Evolutionary conservation across 1,140 invertebrate species (phyloP).

Genomic region (Micrasema longulum): DNA sequence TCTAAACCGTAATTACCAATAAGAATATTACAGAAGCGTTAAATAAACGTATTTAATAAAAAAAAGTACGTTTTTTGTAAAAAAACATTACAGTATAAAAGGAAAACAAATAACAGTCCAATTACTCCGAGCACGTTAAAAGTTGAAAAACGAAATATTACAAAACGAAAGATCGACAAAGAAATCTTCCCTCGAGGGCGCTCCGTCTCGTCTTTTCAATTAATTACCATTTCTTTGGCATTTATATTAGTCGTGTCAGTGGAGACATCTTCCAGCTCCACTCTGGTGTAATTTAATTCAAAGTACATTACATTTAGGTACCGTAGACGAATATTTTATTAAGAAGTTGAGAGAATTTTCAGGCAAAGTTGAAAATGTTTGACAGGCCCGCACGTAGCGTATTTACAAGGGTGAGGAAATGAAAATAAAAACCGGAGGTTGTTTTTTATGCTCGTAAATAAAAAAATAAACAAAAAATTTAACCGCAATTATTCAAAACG

Average conservation of each 20-base stretch:
- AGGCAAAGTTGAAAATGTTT: constrained; percentile 21
- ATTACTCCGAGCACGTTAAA: constrained; percentile 24
- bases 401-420: constrained; percentile 8
- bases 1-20: too few relatives aligned
- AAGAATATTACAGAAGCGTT: too few relatives aligned
- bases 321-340: constrained; percentile 41
- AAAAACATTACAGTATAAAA: constrained; percentile 1
- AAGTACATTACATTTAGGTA: constrained; percentile 34
- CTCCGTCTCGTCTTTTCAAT: constrained; percentile 51
- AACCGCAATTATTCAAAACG: constrained; percentile 29
- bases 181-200: constrained; percentile 18
- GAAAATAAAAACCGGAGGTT: constrained; percentile 16
- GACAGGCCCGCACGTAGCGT: constrained; percentile 19
- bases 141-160: constrained; percentile 37
- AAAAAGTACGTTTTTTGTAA: too few relatives aligned
- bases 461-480: constrained; percentile 24
- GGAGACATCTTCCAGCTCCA: constrained; percentile 45
- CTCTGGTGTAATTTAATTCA: constrained; percentile 50
- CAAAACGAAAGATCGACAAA: constrained; percentile 35
- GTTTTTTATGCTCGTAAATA: constrained; percentile 6
- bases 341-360: constrained; percentile 30
- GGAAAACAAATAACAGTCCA: constrained; percentile 35
- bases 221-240: constrained; percentile 53
- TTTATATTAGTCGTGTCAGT: constrained; percentile 54
- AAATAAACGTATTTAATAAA: too few relatives aligned